A percentile compares a stretch with the other conserved stretches of the same genome.
These are phyloP conservation scores for Saimiri boliviensis DNA, from an alignment of 2,113 vertebrate species.

Conservation along the genomic window DNA sequence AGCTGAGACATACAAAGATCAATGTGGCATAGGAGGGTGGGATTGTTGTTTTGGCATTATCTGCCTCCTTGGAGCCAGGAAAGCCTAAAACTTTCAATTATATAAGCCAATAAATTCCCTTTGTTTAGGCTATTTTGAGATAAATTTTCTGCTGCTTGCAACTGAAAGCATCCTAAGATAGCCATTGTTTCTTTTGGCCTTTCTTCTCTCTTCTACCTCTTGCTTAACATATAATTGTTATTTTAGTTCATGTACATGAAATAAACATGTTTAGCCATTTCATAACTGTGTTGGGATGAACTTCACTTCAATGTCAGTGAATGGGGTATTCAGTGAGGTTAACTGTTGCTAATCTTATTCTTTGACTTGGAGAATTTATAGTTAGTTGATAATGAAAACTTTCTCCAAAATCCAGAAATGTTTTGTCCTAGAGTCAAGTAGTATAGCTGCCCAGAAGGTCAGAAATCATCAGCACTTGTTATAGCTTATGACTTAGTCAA, in stretches of 20 bases:
- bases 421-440: not conserved
- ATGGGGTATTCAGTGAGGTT: not conserved
- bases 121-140: slow-evolving; percentile 9
- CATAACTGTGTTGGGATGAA: slow-evolving; percentile 18
- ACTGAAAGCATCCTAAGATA: not conserved
- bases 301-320: not conserved
- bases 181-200: not conserved
- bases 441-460: not conserved
- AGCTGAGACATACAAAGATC: not conserved
- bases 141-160: not conserved
- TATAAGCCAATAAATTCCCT: slow-evolving; percentile 12
- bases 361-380: slow-evolving; percentile 31
- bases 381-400: not conserved
- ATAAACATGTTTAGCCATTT: not conserved
- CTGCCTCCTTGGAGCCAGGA: not conserved
- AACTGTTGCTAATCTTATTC: not conserved
- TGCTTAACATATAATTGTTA: not conserved
- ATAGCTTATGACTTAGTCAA: slow-evolving; percentile 21
- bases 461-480: slow-evolving; percentile 21
- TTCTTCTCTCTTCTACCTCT: slow-evolving; percentile 9
- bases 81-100: slow-evolving; percentile 19
- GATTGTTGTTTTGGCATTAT: not conserved
- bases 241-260: not conserved
- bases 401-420: not conserved
- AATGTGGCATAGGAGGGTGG: not conserved